Percentiles rank a stretch among this genome's conserved stretches.
Evolutionary conservation across 2,888 invertebrate species (phyloP).

Genomic region (Meghimatium bilineatum): DNA sequence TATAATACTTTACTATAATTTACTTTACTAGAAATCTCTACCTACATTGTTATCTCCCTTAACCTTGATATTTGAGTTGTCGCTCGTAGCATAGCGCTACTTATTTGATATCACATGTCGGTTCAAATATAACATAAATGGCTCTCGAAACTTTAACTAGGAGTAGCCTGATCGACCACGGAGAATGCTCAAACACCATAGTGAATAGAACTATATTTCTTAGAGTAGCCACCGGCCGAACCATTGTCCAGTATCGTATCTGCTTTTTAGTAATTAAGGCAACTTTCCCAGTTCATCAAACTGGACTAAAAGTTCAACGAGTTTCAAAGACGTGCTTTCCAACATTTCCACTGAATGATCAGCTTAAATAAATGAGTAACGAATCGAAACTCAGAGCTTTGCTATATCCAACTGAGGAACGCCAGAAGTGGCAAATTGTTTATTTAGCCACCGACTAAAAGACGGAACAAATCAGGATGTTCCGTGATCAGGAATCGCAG

Average conservation of each 20-base stretch:
- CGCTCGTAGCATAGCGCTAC: no score
- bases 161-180: background rate
- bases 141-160: background rate
- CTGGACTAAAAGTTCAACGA: background rate
- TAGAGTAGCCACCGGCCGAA: no score
- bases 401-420: background rate
- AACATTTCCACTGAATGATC: background rate
- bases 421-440: slow-evolving; percentile 23
- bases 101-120: no score
- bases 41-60: no score
- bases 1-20: no score
- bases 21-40: no score
- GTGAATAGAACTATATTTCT: no score
- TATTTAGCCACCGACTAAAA: slow-evolving; percentile 15
- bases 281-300: background rate
- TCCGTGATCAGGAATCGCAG: slow-evolving; percentile 30
- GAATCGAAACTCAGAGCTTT: background rate
- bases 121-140: no score
- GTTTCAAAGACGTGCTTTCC: background rate
- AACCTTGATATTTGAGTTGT: no score
- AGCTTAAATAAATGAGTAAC: slow-evolving; percentile 2
- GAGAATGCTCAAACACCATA: background rate
- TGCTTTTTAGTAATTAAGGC: background rate
- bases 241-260: background rate
- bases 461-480: slow-evolving; percentile 7